These are phyloP conservation scores for Helobdella robusta DNA, from an alignment of 2,888 invertebrate species.

Conservation along the genomic window DNA sequence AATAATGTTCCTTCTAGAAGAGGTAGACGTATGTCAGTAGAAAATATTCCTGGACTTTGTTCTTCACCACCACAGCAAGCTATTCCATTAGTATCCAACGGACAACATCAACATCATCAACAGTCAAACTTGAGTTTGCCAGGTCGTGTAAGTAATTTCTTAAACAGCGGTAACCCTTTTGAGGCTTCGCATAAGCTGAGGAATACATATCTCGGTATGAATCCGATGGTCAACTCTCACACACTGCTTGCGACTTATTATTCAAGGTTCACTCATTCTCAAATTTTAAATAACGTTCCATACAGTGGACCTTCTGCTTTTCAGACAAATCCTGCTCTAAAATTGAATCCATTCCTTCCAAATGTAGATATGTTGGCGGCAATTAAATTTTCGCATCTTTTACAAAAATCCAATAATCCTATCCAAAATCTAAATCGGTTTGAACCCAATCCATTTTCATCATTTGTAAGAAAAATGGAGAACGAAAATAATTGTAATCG, in stretches of 20 bases:
- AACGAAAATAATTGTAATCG: neutral
- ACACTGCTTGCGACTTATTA: conserved; percentile 6
- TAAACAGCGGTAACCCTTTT: neutral
- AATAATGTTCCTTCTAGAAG: conserved; percentile 85
- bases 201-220: neutral
- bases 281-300: neutral
- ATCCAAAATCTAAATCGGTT: neutral
- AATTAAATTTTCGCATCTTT: conserved; percentile 16
- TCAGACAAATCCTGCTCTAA: neutral
- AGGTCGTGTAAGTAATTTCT: neutral
- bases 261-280: conserved; percentile 11
- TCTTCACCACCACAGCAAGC: conserved; percentile 27
- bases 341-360: conserved; percentile 9
- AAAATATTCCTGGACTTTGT: conserved; percentile 54
- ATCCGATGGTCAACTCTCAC: neutral
- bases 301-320: neutral
- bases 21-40: conserved; percentile 84
- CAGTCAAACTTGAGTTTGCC: conserved; percentile 9
- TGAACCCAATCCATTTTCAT: neutral
- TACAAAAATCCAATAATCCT: conserved; percentile 5
- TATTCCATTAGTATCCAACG: conserved; percentile 29
- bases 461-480: neutral
- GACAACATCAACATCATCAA: conserved; percentile 7
- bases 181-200: conserved; percentile 8
- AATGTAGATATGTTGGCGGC: conserved; percentile 21